A percentile compares a stretch with the other conserved stretches of the same genome.
Evolutionary conservation across 1,140 invertebrate species (phyloP).

Genomic region (Camponotus pennsylvanicus): DNA sequence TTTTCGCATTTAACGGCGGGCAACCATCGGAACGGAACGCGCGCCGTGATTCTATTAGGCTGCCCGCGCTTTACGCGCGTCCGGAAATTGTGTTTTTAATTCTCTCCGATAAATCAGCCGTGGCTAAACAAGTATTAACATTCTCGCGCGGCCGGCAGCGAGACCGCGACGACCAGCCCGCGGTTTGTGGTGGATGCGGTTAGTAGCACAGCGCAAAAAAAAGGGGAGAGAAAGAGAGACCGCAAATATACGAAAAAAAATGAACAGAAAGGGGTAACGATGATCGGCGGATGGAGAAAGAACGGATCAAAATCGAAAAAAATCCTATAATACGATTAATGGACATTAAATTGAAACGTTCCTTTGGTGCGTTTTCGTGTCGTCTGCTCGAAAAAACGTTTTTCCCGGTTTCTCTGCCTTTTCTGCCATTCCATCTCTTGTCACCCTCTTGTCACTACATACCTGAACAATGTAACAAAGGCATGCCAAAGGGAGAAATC

Average conservation of each 20-base stretch:
- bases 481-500: conserved; percentile 68
- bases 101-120: conserved; percentile 78
- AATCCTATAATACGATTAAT: conserved; percentile 74
- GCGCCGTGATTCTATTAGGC: conserved; percentile 79
- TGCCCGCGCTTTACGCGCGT: conserved; percentile 63
- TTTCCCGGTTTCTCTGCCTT: conserved; percentile 42
- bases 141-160: conserved; percentile 63
- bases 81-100: conserved; percentile 81
- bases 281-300: neutral
- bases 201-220: neutral
- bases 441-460: conserved; percentile 54
- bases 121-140: conserved; percentile 80
- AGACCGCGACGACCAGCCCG: conserved; percentile 42
- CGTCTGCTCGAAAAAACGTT: conserved; percentile 52
- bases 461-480: conserved; percentile 62
- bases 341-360: conserved; percentile 76
- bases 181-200: conserved; percentile 38
- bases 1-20: conserved; percentile 45
- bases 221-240: neutral
- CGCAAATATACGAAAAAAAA: conserved; percentile 25
- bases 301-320: conserved; percentile 66
- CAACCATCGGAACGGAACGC: conserved; percentile 53
- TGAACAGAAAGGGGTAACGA: neutral
- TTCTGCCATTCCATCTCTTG: neutral
- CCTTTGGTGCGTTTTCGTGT: conserved; percentile 62